Conservation (phyloP, 2,797 vertebrate genomes). For the Danionella dracula region DNA sequence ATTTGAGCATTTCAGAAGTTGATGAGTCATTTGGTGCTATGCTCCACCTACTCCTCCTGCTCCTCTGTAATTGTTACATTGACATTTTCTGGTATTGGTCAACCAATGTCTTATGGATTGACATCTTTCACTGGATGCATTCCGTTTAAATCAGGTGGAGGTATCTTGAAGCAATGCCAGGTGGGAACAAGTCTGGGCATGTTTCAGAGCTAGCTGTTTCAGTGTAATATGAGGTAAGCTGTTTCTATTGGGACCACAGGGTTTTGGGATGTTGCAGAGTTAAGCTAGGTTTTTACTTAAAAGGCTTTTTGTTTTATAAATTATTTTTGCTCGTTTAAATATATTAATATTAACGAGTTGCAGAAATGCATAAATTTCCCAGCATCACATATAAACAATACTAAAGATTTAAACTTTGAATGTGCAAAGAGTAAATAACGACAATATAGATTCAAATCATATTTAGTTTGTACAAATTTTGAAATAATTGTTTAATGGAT, state of each 20-base stretch:
- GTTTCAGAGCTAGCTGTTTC: not conserved
- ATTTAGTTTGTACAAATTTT: no score
- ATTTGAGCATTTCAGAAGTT: not conserved
- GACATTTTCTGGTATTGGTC: not conserved
- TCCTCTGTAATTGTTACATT: not conserved
- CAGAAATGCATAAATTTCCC: no score
- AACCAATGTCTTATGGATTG: not conserved
- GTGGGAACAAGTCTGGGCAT: constrained; percentile 1
- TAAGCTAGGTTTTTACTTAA: not conserved
- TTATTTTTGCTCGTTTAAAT: no score
- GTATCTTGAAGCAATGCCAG: not conserved
- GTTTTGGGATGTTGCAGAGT: not conserved
- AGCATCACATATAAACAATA: no score
- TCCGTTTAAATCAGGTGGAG: not conserved
- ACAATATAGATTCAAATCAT: no score
- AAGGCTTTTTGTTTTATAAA: no score
- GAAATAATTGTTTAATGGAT: no score
- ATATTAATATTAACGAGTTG: no score
- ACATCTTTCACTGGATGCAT: not conserved
- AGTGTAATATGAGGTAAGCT: not conserved
- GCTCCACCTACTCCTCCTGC: not conserved
- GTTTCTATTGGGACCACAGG: not conserved
- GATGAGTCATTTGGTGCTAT: constrained; percentile 6
- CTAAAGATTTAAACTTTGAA: no score
- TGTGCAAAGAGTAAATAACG: no score